phyloP scores from a whole-genome alignment of 2,797 vertebrate species.

The Bradypus variegatus region DNA sequence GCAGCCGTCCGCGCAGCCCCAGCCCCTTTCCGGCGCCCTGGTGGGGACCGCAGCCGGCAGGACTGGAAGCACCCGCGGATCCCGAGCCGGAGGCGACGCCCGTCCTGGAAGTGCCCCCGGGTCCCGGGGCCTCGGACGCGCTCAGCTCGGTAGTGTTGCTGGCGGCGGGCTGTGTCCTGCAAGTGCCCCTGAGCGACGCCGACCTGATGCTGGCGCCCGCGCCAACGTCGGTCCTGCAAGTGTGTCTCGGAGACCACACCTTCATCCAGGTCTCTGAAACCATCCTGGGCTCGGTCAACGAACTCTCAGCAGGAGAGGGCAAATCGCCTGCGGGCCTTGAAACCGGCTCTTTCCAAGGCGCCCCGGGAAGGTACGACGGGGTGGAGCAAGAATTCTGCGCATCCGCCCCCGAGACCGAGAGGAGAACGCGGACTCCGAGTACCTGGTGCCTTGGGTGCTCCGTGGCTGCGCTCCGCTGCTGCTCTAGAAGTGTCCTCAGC shows the following conservation, averaged over 20 bases:
- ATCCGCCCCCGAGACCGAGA: neutral
- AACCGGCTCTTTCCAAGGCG: accelerated
- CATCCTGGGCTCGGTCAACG: neutral
- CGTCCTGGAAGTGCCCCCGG: neutral
- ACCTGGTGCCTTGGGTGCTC: neutral
- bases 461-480: neutral
- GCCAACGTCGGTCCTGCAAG: neutral
- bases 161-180: neutral
- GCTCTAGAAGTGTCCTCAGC: accelerated
- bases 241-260: neutral
- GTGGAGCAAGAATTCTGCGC: neutral
- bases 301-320: accelerated
- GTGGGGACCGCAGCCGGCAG: neutral
- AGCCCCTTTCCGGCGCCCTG: neutral
- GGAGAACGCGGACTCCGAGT: neutral
- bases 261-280: slow-evolving; percentile 2
- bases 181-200: neutral
- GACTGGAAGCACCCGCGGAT: neutral
- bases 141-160: neutral
- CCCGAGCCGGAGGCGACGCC: neutral
- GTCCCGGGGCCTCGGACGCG: accelerated
- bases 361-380: neutral
- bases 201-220: slow-evolving; percentile 6
- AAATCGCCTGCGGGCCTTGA: neutral
- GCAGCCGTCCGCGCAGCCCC: neutral